phyloP scores from a whole-genome alignment of 2,113 vertebrate genomes.

The Malurus cyaneus region DNA sequence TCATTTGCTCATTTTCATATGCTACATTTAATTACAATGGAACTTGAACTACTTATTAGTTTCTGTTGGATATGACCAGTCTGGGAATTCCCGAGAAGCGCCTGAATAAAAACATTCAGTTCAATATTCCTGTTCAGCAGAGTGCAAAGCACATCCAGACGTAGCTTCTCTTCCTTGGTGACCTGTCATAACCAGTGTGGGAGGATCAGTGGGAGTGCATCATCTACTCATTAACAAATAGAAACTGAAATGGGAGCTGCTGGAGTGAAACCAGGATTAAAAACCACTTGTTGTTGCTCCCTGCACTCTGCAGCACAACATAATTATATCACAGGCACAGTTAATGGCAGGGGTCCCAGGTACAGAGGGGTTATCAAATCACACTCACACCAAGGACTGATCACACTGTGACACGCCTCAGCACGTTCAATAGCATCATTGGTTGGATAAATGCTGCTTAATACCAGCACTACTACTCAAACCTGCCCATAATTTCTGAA shows the following conservation, averaged over 20 bases:
- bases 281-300: background rate
- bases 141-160: background rate
- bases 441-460: slow-evolving; percentile 37
- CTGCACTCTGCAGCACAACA: background rate
- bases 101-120: background rate
- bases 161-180: background rate
- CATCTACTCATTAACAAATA: background rate
- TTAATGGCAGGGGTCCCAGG: background rate
- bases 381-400: background rate
- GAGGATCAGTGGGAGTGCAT: background rate
- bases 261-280: background rate
- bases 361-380: background rate
- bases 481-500: slow-evolving; percentile 1
- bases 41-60: background rate
- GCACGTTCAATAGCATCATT: slow-evolving; percentile 24
- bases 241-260: background rate
- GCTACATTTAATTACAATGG: background rate
- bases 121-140: background rate
- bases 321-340: background rate
- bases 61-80: background rate
- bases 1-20: background rate
- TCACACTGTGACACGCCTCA: background rate
- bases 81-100: background rate
- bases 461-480: slow-evolving; percentile 16
- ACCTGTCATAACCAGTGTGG: background rate